Evolutionary conservation across 2,888 invertebrate genomes (phyloP).

Genomic region (Apodemia zela): DNA sequence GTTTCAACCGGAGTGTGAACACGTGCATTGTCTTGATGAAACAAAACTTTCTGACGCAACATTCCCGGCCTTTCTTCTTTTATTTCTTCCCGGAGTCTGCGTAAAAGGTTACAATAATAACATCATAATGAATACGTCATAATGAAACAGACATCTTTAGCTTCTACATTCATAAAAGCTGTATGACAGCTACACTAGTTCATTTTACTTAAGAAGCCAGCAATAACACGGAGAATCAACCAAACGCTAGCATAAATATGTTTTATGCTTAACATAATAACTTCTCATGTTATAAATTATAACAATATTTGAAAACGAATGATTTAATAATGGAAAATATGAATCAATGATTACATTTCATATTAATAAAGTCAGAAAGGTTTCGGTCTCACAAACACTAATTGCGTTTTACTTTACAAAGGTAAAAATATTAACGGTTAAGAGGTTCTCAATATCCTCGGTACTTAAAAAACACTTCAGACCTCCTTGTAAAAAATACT

Average conservation of each 20-base stretch:
- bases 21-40: too few species aligned
- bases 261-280: background rate
- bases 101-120: too few species aligned
- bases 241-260: background rate
- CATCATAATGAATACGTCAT: too few species aligned
- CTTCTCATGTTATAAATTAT: background rate
- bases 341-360: conserved; percentile 2
- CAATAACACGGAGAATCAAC: background rate
- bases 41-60: too few species aligned
- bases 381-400: conserved; percentile 47
- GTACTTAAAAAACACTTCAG: conserved; percentile 64
- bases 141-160: too few species aligned
- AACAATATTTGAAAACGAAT: background rate
- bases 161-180: too few species aligned
- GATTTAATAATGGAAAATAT: conserved; percentile 1
- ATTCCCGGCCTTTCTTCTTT: too few species aligned
- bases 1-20: too few species aligned
- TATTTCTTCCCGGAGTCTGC: too few species aligned
- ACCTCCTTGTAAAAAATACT: conserved; percentile 47
- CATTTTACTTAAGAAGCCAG: background rate
- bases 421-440: conserved; percentile 41
- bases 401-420: conserved; percentile 44
- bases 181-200: too few species aligned
- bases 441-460: conserved; percentile 64
- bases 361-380: conserved; percentile 3